Base-by-base conservation (phyloP, 1,140 invertebrate genomes). In the Nephila pilipes region DNA sequence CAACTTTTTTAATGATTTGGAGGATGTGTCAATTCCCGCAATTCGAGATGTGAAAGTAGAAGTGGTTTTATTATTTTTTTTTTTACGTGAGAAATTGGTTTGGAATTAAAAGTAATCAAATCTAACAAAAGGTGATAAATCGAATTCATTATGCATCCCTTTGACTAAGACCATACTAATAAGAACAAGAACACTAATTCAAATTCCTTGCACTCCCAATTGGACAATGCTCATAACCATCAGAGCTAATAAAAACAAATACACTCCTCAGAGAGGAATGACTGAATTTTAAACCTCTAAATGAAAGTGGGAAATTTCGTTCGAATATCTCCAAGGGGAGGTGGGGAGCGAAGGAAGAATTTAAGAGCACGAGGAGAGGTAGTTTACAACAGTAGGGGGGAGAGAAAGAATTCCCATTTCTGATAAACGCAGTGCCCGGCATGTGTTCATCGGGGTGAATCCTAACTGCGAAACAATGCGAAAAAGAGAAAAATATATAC, bases 401-500 rank as follows among this genome's bases (percentile, higher is more conserved):
- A 20, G 2, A 25, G 32, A 29, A 85, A 54, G 83, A 60, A 58
- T 85, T 60, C 83, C 83, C 57, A 29, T 57, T 36, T 54, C 65
- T 46, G 46, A 85, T 87, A 87, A 63, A 75, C 29, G 69, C 63
- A 25, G 63, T 3, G 63, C 25, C 22, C 63, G 63, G 22, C 46
- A 46, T 75, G 69, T 75, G 69, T 29, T 75, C 69, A 75, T 32
- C 69, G 69, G 38, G 20, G 65, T 38, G 63, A 20, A 58, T 32
- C 25, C 60, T 83, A 91, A 83, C 89, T 38, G 32, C 83, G 91
- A 79, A 93, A 93, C 91, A 93, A 93, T 93, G 85, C 65, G 54
- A 63, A 87, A 57, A 91, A 32, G 22, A 54, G 36, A 92, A 85
- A 63, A 55, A 80, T 25, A 93, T 85, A 87, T n/a, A 25, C 4